Evolutionary conservation across 2,888 invertebrate genomes (phyloP), one percentile per base, ranked within the genome.

Genomic region (Nemotelus pantherinus): DNA sequence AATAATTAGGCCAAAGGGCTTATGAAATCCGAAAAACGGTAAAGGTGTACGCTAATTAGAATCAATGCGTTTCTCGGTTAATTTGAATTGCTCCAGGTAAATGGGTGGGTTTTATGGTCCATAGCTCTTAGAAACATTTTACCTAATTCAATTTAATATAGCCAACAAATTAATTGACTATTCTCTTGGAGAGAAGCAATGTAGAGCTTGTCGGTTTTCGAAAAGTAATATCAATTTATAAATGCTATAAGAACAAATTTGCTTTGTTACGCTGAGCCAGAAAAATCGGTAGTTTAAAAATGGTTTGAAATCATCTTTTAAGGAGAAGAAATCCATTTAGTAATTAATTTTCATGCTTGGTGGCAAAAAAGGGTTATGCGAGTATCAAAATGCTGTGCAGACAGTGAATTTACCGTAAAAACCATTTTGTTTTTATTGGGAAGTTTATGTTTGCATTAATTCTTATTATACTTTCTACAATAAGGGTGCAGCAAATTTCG

Each of bases 1-100:
- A 72, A 72, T 72, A 72, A 72, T 72, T 72, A 57, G 44, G 7
- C 58, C 58, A 72, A 48, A 47, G 71, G 45, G 39, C 44, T 72
- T 60, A 60, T 47, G 47, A 58, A 72, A 58, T 70, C 72, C 72
- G 58, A 58, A 57, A 71, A 72, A 47, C 7, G 43, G 55, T 47
- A 41, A 55, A 53, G 70, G 70, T 70, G 53, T 43, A 55, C 53
- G 43, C 53, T 72, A 72, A 72, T 72, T 72, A 60, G 72, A 72
- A 72, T 72, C 72, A 72, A 72, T 72, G 58, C 50, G 72, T 60
- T 72, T 47, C 39, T 47, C 58, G 47, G 60, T 53, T 55, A 55
- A 70, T 67, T 67, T 67, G 67, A 67, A 67, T 67, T 67, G 50
- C 25, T 63, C 43, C 41, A 43, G 63, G 63, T 25, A 39, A 43